phyloP scores from a whole-genome alignment of 2,888 invertebrate genomes.

The Crocallis elinguaria region DNA sequence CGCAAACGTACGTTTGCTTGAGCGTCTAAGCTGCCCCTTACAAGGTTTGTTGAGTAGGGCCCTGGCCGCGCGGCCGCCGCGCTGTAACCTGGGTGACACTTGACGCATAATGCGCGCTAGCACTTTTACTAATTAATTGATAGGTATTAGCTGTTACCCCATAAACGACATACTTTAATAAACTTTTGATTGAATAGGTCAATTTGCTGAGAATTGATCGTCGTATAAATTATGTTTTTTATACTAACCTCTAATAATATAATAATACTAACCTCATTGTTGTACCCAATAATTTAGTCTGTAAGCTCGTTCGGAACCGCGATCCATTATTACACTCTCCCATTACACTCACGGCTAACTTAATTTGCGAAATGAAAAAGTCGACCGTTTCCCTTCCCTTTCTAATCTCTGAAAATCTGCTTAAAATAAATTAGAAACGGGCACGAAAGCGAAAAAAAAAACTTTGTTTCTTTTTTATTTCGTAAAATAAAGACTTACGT shows the following conservation, averaged over 20 bases:
- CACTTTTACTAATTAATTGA: too few species aligned
- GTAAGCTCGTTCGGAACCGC: constrained; percentile 24
- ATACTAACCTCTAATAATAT: too few species aligned
- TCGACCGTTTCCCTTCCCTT: constrained; percentile 46
- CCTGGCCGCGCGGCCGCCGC: too few species aligned
- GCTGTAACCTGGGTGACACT: too few species aligned
- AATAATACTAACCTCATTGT: constrained; percentile 5
- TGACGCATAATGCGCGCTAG: too few species aligned
- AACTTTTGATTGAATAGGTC: constrained; percentile 1
- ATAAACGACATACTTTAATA: neutral
- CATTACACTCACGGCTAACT: constrained; percentile 35
- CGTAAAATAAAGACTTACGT: constrained; percentile 55
- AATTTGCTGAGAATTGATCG: constrained; percentile 4
- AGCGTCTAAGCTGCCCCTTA: too few species aligned
- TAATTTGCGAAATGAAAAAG: constrained; percentile 48
- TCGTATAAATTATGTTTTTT: constrained; percentile 7
- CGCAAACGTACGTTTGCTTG: too few species aligned
- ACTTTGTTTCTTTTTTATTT: constrained; percentile 57
- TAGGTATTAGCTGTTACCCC: too few species aligned
- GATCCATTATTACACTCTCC: constrained; percentile 29
- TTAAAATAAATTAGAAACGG: constrained; percentile 59
- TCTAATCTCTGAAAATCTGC: constrained; percentile 60
- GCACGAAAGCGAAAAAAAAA: constrained; percentile 40
- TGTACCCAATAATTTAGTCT: constrained; percentile 20
- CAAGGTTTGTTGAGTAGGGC: too few species aligned